phyloP scores from a whole-genome alignment of 2,113 vertebrate genomes.

The Glaucidium brasilianum region DNA sequence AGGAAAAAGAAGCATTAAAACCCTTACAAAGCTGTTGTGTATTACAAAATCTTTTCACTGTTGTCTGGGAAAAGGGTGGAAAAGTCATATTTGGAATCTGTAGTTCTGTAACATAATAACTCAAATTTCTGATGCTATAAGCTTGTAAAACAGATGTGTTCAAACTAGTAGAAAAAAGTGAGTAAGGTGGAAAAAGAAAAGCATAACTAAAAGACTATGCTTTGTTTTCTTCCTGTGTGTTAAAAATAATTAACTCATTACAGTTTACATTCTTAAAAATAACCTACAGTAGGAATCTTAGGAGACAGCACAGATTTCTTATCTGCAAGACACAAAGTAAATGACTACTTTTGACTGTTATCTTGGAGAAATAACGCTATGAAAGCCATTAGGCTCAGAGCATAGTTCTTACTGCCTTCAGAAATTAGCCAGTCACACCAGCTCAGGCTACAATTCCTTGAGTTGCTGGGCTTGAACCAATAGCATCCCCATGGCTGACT shows the following conservation, averaged over 20 bases:
- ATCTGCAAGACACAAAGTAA: neutral
- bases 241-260: constrained; percentile 31
- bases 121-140: neutral
- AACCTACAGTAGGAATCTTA: neutral
- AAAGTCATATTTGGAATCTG: neutral
- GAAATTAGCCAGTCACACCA: neutral
- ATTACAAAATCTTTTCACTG: neutral
- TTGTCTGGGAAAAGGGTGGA: neutral
- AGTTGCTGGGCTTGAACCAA: fast-evolving
- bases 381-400: neutral
- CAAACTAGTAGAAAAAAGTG: neutral
- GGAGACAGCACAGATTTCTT: neutral
- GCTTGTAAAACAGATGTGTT: neutral
- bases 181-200: neutral
- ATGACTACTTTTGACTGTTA: neutral
- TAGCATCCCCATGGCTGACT: neutral
- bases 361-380: neutral
- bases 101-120: neutral
- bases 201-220: neutral
- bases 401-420: neutral
- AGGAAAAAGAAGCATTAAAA: neutral
- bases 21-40: neutral
- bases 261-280: neutral
- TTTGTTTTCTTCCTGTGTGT: neutral
- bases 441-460: neutral